Conservation (phyloP, 2,797 vertebrate species). For the Galago senegalensis region DNA sequence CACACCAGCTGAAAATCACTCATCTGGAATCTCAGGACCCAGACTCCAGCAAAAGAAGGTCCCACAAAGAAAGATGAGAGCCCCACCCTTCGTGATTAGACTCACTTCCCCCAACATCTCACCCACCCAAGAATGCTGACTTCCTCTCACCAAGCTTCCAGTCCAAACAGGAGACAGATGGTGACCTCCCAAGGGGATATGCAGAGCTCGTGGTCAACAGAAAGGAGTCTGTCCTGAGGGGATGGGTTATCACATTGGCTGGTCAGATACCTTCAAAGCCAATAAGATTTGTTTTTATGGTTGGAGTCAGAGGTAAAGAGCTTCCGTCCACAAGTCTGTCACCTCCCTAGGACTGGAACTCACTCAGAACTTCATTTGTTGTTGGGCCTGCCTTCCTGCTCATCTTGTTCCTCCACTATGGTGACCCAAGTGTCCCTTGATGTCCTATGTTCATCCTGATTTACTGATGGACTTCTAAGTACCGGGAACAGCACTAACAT, state of each 20-base stretch:
- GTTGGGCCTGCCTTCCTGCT: neutral
- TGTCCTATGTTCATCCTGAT: neutral
- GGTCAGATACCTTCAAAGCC: neutral
- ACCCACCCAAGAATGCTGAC: neutral
- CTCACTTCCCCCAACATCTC: neutral
- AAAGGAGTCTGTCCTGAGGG: neutral
- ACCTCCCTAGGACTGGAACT: neutral
- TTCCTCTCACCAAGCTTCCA: neutral
- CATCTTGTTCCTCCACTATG: neutral
- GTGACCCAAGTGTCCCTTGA: neutral
- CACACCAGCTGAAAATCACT: no score
- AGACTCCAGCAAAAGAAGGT: neutral
- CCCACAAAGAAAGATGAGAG: slow-evolving; percentile 5
- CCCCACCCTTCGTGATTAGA: neutral
- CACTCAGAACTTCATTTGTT: neutral
- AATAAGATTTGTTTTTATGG: neutral
- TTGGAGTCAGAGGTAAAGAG: neutral
- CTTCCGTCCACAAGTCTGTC: neutral
- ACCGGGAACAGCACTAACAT: neutral
- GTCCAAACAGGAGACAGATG: neutral
- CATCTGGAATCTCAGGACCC: neutral
- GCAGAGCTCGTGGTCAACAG: neutral
- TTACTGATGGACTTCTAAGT: neutral
- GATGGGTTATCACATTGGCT: neutral
- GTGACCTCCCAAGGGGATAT: neutral